Evolutionary conservation across 2,797 vertebrate species (phyloP), one percentile per base, ranked within the genome.

Genomic region (Lagorchestes hirsutus): DNA sequence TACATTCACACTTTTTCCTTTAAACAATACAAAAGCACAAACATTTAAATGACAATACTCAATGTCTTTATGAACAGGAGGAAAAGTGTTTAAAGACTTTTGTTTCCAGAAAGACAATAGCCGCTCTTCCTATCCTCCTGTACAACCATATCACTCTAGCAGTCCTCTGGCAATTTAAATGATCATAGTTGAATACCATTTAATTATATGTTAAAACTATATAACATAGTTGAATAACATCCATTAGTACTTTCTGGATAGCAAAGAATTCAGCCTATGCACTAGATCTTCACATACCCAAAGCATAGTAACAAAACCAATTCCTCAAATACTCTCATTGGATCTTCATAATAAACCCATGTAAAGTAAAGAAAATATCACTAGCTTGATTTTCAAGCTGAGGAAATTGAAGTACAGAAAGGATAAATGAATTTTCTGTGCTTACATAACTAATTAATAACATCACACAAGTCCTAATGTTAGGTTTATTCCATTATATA

Each of bases 41-140:
- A 67, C 0, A 94, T 87, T 94, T 94, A 57, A 95, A 92, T 95
- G 55, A 91, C 0, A 95, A 90, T 55, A 90, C 12, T 91, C 5
- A 96, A 55, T 58, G 50, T 55, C 52, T 90, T 97, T 93, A 52
- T 93, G 5, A 90, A 96, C 34, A 90, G 55, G 87, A 90, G 12
- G 5, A 46, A 92, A 90, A 55, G 11, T 50, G 82, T 67, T 82
- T 54, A 82, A 93, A 55, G 55, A 24, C 40, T 8, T 54, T 52
- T 57, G 1, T 58, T 96, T 93, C 67, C n/a, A 87, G 59, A 95
- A 82, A 52, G 46, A 91, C 18, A 90, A 24, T 57, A 93, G 74
- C 5, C 74, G 52, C 24, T 56, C 90, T 90, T 24, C 59, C 14
- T 11, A 57, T 50, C 13, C 91, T 95, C 93, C 55, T 94, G 54